Conservation (phyloP, 2,888 invertebrate species). For the Stenoptilia bipunctidactyla region DNA sequence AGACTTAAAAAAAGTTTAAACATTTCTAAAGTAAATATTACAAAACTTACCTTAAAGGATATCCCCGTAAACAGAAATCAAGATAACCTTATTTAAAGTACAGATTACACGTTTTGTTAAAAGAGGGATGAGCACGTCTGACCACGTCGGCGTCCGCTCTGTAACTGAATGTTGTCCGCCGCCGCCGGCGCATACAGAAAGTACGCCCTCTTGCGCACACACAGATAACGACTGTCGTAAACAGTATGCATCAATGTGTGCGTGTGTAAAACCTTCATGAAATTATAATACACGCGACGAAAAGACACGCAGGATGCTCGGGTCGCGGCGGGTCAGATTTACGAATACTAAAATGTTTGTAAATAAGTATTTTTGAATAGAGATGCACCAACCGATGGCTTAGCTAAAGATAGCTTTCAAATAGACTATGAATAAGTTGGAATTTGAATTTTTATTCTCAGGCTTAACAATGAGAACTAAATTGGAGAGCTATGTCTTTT, state of each 20-base stretch:
- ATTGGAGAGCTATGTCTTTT: too few species aligned
- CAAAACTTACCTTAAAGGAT: constrained; percentile 32
- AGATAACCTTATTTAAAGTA: constrained; percentile 49
- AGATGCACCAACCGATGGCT: too few species aligned
- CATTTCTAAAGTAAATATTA: constrained; percentile 21
- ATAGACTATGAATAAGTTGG: too few species aligned
- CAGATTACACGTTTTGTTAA: too few species aligned
- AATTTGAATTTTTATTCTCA: too few species aligned
- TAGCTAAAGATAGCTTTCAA: too few species aligned
- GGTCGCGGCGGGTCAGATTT: neutral
- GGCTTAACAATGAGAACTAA: too few species aligned
- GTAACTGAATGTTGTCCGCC: constrained; percentile 43
- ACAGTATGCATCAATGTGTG: constrained; percentile 15
- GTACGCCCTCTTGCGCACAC: constrained; percentile 49
- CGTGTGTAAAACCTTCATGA: constrained; percentile 45
- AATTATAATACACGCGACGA: constrained; percentile 42
- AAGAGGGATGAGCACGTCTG: constrained; percentile 24
- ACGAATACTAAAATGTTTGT: too few species aligned
- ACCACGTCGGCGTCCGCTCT: constrained; percentile 28
- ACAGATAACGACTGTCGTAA: constrained; percentile 3
- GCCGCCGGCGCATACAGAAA: constrained; percentile 51
- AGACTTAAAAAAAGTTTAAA: constrained; percentile 17
- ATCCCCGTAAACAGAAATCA: constrained; percentile 27
- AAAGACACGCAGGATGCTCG: constrained; percentile 32
- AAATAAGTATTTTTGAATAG: too few species aligned